Conservation (phyloP, 2,113 vertebrate species). For the Odobenus rosmarus region DNA sequence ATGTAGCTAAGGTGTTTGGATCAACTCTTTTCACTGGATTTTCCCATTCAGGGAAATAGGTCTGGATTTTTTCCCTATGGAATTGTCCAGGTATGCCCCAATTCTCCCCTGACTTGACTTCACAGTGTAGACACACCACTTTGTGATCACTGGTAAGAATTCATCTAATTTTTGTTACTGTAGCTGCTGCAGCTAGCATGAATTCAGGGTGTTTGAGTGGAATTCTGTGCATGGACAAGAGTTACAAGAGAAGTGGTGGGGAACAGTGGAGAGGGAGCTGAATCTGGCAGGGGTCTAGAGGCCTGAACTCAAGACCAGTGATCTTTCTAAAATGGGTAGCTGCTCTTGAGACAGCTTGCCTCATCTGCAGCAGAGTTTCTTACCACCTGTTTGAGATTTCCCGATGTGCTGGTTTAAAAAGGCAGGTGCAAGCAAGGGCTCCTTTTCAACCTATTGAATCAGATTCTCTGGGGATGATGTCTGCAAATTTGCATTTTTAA, state of each 20-base stretch:
- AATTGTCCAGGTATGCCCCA: background rate
- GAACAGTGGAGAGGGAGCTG: background rate
- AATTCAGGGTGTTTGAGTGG: background rate
- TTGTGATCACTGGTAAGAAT: background rate
- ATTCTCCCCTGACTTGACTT: background rate
- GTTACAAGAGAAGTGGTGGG: background rate
- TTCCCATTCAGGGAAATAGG: background rate
- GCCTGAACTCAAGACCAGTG: background rate
- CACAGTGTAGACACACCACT: background rate
- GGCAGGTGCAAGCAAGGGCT: background rate
- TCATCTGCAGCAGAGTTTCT: background rate
- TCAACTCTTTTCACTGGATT: conserved; percentile 38
- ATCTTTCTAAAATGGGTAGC: background rate
- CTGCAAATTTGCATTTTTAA: conserved; percentile 15
- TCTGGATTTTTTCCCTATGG: background rate
- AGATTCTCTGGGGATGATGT: background rate
- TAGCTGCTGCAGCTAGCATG: background rate
- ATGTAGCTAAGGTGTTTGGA: conserved; percentile 19
- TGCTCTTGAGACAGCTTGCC: background rate
- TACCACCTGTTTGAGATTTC: background rate
- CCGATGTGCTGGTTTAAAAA: conserved; percentile 6
- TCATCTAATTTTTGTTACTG: background rate
- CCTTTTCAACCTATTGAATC: background rate
- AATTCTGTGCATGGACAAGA: background rate
- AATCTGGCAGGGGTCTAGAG: background rate